Conservation (phyloP, 2,888 invertebrate genomes). For the Agapetus fuscipes region DNA sequence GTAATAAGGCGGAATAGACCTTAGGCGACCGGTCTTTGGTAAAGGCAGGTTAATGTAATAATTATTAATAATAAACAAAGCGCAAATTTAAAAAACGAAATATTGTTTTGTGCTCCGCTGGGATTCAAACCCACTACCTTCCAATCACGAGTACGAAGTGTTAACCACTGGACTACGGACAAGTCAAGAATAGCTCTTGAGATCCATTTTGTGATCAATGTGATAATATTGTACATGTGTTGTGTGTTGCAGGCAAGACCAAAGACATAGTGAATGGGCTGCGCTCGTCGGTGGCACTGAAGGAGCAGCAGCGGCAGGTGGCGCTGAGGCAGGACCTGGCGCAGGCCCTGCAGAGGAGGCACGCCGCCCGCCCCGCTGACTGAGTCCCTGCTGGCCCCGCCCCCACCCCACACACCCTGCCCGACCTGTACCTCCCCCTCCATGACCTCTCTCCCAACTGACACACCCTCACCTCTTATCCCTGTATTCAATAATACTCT, state of each 20-base stretch:
- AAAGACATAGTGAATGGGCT: constrained; percentile 96
- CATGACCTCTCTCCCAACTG: neutral
- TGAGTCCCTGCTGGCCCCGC: constrained; percentile 26
- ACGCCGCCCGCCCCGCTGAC: constrained; percentile 46
- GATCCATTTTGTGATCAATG: no score
- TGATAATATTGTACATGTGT: no score
- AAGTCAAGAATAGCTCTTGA: no score
- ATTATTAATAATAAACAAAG: no score
- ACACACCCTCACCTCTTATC: neutral
- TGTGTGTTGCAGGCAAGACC: constrained; percentile 81
- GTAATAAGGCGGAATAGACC: no score
- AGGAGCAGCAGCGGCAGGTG: constrained; percentile 75
- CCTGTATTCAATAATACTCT: neutral
- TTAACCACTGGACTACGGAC: no score
- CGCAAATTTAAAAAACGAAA: no score
- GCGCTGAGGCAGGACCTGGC: constrained; percentile 81
- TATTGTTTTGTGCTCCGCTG: no score
- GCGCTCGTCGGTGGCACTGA: constrained; percentile 70
- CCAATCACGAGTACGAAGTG: no score
- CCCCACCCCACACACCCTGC: neutral
- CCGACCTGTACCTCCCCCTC: neutral
- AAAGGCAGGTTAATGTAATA: no score
- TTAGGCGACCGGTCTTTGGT: no score
- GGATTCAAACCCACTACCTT: no score
- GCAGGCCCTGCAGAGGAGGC: constrained; percentile 71